A percentile compares a stretch with the other conserved stretches of the same genome.
Evolutionary conservation across 1,140 invertebrate genomes (phyloP).

Genomic region (Aphaenogaster floridana): DNA sequence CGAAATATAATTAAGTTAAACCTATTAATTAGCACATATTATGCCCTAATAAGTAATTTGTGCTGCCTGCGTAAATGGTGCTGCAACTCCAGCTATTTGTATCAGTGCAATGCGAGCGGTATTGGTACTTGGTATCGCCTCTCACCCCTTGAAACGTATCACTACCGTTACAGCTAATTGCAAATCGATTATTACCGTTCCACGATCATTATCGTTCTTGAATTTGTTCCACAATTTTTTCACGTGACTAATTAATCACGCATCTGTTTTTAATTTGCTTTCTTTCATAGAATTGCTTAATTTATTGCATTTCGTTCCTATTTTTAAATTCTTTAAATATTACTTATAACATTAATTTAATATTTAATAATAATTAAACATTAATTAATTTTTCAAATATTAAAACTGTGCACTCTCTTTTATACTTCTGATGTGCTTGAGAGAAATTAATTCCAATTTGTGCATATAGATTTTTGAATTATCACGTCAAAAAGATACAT

Average conservation of each 20-base stretch:
- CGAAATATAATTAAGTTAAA: constrained; percentile 14
- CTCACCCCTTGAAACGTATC: neutral
- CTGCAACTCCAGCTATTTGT: neutral
- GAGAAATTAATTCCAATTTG: too few relatives aligned
- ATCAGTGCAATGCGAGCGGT: neutral
- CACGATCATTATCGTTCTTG: neutral
- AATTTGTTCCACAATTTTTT: neutral
- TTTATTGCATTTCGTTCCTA: neutral
- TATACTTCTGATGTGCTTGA: too few relatives aligned
- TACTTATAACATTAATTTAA: neutral
- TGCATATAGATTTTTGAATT: too few relatives aligned
- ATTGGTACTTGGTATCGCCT: too few relatives aligned
- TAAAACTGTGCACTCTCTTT: too few relatives aligned
- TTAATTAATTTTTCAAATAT: too few relatives aligned
- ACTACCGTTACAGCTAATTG: neutral
- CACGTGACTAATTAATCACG: neutral
- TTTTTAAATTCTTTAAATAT: neutral
- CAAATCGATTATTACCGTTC: neutral
- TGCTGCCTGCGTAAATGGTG: neutral
- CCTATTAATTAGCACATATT: constrained; percentile 11
- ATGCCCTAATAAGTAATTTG: neutral
- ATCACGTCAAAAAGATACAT: too few relatives aligned
- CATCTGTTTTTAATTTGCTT: neutral
- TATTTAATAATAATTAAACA: too few relatives aligned
- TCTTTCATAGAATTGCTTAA: neutral